Evolutionary conservation across 1,140 invertebrate species (phyloP).

Genomic region (Megalopta genalis): DNA sequence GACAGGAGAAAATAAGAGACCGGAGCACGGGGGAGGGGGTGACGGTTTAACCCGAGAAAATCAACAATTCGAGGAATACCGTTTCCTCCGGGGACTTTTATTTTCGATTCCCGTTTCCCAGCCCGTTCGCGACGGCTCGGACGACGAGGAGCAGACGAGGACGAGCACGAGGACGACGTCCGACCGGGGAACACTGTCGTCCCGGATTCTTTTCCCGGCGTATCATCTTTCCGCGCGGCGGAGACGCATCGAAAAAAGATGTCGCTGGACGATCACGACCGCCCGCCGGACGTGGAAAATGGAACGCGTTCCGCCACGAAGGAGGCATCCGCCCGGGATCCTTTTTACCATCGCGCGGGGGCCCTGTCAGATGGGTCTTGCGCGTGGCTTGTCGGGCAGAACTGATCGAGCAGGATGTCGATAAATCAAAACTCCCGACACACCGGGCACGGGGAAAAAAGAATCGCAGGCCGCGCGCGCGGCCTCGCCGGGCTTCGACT

Average conservation of each 20-base stretch:
- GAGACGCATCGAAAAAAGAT: conserved; percentile 35
- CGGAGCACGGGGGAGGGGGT: neutral
- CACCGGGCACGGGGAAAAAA: neutral
- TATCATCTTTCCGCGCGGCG: conserved; percentile 30
- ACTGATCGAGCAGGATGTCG: conserved; percentile 39
- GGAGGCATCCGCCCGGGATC: conserved; percentile 21
- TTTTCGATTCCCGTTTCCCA: neutral
- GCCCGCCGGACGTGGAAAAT: conserved; percentile 39
- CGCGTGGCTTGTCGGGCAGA: conserved; percentile 13
- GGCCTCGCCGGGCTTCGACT: neutral
- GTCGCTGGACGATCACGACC: conserved; percentile 28
- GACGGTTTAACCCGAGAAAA: neutral
- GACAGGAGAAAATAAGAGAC: neutral
- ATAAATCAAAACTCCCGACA: conserved; percentile 41
- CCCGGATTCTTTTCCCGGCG: conserved; percentile 21
- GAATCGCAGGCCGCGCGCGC: no score
- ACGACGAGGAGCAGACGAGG: no score
- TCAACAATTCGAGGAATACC: neutral
- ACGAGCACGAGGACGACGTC: neutral
- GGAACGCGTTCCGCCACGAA: conserved; percentile 31
- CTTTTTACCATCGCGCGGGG: conserved; percentile 33
- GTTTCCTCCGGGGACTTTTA: neutral
- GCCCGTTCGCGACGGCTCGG: neutral
- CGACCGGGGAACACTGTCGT: conserved; percentile 7
- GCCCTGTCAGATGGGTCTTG: conserved; percentile 23